A percentile compares a stretch with the other conserved stretches of the same genome.
Evolutionary conservation across 2,888 invertebrate species (phyloP).

Genomic region (Noctuana brunneofusca): DNA sequence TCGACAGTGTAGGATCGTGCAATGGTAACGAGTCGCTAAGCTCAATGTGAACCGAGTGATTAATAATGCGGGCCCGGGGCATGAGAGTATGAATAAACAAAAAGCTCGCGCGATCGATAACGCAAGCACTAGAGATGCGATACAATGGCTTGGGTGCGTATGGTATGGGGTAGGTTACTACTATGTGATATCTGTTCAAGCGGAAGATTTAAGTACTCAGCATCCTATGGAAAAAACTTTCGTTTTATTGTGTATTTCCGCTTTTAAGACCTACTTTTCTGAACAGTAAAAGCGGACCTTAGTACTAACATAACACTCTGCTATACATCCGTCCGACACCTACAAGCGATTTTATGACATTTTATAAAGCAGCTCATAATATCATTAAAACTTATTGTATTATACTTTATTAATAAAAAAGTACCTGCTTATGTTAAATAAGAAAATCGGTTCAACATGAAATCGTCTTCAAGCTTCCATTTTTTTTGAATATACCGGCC

Average conservation of each 20-base stretch:
- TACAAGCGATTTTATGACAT: no score
- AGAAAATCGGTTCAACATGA: no score
- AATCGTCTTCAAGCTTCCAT: no score
- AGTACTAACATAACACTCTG: neutral
- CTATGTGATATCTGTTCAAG: slow-evolving; percentile 3
- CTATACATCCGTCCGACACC: neutral
- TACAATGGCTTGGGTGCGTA: slow-evolving; percentile 18
- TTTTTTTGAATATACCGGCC: no score
- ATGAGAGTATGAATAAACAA: slow-evolving; percentile 29
- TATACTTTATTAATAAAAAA: no score
- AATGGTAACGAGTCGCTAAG: slow-evolving; percentile 42
- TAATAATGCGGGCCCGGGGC: slow-evolving; percentile 33
- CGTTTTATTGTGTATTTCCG: neutral
- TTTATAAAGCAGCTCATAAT: no score
- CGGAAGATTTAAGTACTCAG: slow-evolving; percentile 3
- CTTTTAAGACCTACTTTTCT: neutral
- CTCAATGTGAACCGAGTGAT: slow-evolving; percentile 39
- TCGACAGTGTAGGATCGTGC: slow-evolving; percentile 52
- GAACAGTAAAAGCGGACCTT: neutral
- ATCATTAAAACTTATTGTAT: no score
- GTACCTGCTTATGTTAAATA: no score
- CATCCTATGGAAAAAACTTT: neutral
- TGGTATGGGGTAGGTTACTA: neutral
- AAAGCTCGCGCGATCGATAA: slow-evolving; percentile 32
- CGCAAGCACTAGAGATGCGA: slow-evolving; percentile 31